Percentiles rank a stretch among this genome's conserved stretches.
Evolutionary conservation across 2,888 invertebrate genomes (phyloP).

Genomic region (Drosophila nr. perissopoda): DNA sequence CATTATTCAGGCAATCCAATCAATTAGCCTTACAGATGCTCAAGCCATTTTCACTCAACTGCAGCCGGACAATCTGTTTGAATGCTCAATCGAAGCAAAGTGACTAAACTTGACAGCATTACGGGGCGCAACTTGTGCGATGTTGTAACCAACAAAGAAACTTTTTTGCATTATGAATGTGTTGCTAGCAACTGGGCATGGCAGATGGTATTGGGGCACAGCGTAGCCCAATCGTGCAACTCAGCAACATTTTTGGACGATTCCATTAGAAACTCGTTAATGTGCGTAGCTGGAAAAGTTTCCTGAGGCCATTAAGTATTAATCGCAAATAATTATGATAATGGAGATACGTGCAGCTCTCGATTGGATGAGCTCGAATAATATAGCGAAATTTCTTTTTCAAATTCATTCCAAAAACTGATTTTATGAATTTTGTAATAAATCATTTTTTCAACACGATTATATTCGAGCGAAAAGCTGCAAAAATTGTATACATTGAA

Average conservation of each 20-base stretch:
- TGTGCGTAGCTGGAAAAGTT: slow-evolving; percentile 41
- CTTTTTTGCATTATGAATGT: slow-evolving; percentile 56
- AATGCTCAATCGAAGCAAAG: slow-evolving; percentile 20
- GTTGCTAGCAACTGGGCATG: slow-evolving; percentile 32
- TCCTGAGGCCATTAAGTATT: slow-evolving; percentile 57
- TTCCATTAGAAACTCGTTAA: slow-evolving; percentile 61
- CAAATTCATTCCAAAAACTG: neutral
- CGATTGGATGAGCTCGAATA: slow-evolving; percentile 20
- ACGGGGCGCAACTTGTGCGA: slow-evolving; percentile 47
- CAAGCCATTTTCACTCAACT: slow-evolving; percentile 50
- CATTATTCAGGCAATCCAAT: slow-evolving; percentile 46
- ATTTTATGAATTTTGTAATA: slow-evolving; percentile 3
- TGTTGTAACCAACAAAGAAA: slow-evolving; percentile 15
- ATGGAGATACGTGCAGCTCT: slow-evolving; percentile 17
- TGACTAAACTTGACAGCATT: slow-evolving; percentile 50
- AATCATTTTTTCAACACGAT: neutral
- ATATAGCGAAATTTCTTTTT: neutral
- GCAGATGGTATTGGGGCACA: neutral
- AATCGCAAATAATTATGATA: slow-evolving; percentile 47
- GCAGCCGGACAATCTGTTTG: slow-evolving; percentile 54
- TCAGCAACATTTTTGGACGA: slow-evolving; percentile 33
- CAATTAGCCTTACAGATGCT: slow-evolving; percentile 50
- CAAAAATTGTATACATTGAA: neutral
- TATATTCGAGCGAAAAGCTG: neutral
- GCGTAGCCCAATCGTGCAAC: slow-evolving; percentile 2